Conservation (phyloP, 2,113 vertebrate species). For the Paracyprichromis sp. region DNA sequence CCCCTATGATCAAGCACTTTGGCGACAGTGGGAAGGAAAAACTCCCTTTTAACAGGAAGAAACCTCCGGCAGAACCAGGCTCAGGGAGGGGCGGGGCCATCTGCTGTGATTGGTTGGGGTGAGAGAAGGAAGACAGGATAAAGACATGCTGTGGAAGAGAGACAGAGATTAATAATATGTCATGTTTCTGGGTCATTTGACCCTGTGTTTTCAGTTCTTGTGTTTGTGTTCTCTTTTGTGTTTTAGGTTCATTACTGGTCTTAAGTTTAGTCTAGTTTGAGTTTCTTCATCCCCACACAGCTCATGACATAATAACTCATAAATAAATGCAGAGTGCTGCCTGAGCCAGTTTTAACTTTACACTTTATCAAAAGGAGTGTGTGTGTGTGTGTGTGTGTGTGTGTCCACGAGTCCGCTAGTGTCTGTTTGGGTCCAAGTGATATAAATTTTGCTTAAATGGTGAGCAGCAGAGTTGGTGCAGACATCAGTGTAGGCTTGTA, state of each 20-base stretch:
- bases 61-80: too few relatives aligned
- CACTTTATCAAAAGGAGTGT: not conserved
- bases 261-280: not conserved
- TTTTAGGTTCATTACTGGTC: not conserved
- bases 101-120: not conserved
- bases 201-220: not conserved
- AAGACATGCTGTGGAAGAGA: not conserved
- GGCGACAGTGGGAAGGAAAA: too few relatives aligned
- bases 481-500: too few relatives aligned
- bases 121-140: not conserved
- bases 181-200: not conserved
- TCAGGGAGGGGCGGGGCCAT: too few relatives aligned
- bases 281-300: not conserved
- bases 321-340: not conserved
- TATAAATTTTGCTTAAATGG: too few relatives aligned
- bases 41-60: too few relatives aligned
- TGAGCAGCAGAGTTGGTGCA: too few relatives aligned
- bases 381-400: too few relatives aligned
- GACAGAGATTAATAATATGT: not conserved
- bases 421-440: too few relatives aligned
- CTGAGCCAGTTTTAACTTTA: not conserved
- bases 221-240: not conserved
- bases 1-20: too few relatives aligned
- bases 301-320: not conserved
- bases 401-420: too few relatives aligned